Evolutionary conservation across 2,113 vertebrate species (phyloP), one percentile per base, ranked within the genome.

Genomic region (Atractosteus spatula): DNA sequence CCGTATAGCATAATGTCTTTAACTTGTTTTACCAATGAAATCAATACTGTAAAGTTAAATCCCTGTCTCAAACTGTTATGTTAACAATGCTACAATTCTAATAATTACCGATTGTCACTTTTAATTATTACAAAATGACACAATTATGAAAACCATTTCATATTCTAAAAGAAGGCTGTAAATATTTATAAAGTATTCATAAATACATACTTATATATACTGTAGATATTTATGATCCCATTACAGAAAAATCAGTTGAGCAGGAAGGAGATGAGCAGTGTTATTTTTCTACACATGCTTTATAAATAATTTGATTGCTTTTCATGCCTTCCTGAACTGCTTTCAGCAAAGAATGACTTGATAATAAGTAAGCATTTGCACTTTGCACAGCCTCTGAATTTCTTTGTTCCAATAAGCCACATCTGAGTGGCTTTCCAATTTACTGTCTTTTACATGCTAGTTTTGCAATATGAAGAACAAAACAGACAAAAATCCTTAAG

Each of bases 351-450:
- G 12, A 65, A 59, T 41, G n/a, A 7, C 62, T 65, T 62, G 6
- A 29, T 62, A 65, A 65, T 65, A 65, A 65, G 62, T 10, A 65
- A 65, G 41, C 11, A 59, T 41, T 65, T 65, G 17, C 62, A 62
- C 59, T 11, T 16, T n/a, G 54, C 11, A 13, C 13, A 43, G 61
- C 55, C 54, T 56, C 44, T 69, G 14, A 13, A 13, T 56, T 41
- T 56, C 55, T 41, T 8, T 11, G 17, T 54, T 55, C 55, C 51
- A 7, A 68, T 47, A 54, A 4, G 51, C 56, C 13, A 29, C 8
- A 16, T 13, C 41, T 45, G 55, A 4, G 11, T 10, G 29, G 65
- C 7, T 68, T 12, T 73, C 41, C 16, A 54, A 62, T 67, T 14
- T 14, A 10, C 55, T n/a, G 45, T 56, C 64, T 43, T 11, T 67